Conservation (phyloP, 2,797 vertebrate species). For the Myotis findleyi region DNA sequence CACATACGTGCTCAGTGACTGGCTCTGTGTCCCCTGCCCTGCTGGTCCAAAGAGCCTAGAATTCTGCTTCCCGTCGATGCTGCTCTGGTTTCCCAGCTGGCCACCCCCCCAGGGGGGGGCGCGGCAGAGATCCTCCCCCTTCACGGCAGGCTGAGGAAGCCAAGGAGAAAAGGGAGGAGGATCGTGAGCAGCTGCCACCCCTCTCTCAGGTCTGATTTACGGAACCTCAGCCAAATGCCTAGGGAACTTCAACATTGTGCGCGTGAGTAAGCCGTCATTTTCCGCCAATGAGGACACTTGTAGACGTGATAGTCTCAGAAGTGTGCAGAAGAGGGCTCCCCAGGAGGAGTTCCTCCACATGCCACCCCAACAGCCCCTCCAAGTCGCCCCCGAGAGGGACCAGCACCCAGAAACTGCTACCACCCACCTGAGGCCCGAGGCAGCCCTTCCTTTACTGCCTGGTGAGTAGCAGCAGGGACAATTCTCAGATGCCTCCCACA, state of each 20-base stretch:
- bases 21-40: background rate
- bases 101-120: background rate
- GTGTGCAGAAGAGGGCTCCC: background rate
- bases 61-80: background rate
- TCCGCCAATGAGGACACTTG: background rate
- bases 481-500: background rate
- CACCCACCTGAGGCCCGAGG: background rate
- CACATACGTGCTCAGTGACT: background rate
- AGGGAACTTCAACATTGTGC: rapidly evolving
- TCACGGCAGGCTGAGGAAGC: background rate
- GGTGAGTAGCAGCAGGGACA: background rate
- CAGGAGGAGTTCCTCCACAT: rapidly evolving
- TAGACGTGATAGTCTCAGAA: background rate
- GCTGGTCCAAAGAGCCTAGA: background rate
- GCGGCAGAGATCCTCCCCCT: background rate
- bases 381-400: rapidly evolving
- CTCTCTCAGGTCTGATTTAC: background rate
- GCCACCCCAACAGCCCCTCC: background rate
- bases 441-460: too few species aligned
- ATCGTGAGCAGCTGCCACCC: too few species aligned
- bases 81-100: background rate
- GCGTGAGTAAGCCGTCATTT: background rate
- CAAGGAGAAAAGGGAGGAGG: background rate
- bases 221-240: background rate
- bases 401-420: background rate